Evolutionary conservation across 2,113 vertebrate genomes (phyloP).

Genomic region (Todiramphus chloris): DNA sequence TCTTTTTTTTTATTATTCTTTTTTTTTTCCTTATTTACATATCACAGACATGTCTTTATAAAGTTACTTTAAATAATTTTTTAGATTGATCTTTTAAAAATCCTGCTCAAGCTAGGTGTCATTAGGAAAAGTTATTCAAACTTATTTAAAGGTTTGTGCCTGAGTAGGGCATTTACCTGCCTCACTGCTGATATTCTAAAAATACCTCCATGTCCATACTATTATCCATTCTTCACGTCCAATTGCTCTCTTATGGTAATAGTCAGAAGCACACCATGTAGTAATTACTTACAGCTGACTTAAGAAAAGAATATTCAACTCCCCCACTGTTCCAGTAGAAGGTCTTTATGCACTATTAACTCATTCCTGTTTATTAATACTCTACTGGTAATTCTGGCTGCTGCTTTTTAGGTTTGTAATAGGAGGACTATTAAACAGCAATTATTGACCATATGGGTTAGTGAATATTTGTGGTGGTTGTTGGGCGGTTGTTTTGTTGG

Average conservation of each 20-base stretch:
- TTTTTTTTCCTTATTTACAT: slow-evolving; percentile 76
- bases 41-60: slow-evolving; percentile 69
- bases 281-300: slow-evolving; percentile 99
- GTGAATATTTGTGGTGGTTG: slow-evolving; percentile 75
- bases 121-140: slow-evolving; percentile 73
- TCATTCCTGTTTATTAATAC: slow-evolving; percentile 99
- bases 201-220: slow-evolving; percentile 94
- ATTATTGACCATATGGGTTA: slow-evolving; percentile 87
- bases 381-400: slow-evolving; percentile 92
- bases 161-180: slow-evolving; percentile 82
- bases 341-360: slow-evolving; percentile 99
- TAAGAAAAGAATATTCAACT: slow-evolving; percentile 97
- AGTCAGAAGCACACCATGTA: slow-evolving; percentile 96
- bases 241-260: slow-evolving; percentile 99
- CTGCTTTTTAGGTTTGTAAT: slow-evolving; percentile 91
- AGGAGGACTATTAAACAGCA: slow-evolving; percentile 86
- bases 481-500: slow-evolving; percentile 7
- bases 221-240: slow-evolving; percentile 99
- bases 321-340: slow-evolving; percentile 95
- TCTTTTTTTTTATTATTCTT: neutral
- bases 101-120: slow-evolving; percentile 71
- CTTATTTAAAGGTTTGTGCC: slow-evolving; percentile 77
- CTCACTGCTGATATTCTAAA: slow-evolving; percentile 85
- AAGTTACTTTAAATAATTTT: slow-evolving; percentile 83
- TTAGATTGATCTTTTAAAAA: slow-evolving; percentile 81